These are phyloP conservation scores for Aix galericulata DNA, from an alignment of 2,113 vertebrate genomes.

Conservation along the genomic window DNA sequence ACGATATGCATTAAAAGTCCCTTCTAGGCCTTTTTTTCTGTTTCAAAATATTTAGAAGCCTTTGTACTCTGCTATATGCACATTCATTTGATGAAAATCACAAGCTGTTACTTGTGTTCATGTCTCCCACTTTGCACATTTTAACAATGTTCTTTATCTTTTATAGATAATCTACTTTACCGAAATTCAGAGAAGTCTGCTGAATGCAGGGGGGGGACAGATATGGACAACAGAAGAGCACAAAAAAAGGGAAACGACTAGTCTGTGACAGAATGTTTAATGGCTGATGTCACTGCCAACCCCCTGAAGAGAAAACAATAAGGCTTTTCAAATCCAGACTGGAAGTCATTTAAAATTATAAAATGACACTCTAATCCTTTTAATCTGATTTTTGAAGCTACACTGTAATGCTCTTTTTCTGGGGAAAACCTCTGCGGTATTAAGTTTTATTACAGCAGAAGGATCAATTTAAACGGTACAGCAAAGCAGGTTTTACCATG, in stretches of 20 bases:
- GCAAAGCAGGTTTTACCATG: background rate
- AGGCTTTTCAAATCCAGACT: conserved; percentile 21
- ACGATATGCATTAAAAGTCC: background rate
- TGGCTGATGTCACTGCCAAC: background rate
- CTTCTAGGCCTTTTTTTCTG: background rate
- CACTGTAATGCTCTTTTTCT: background rate
- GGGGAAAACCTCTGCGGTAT: background rate
- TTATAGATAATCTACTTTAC: background rate
- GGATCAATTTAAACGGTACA: background rate
- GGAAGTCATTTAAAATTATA: conserved; percentile 51
- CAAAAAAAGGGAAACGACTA: background rate
- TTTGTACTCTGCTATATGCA: background rate
- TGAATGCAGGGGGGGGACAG: background rate
- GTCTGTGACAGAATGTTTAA: background rate
- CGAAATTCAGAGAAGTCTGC: background rate
- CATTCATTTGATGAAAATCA: background rate
- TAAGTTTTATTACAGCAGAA: conserved; percentile 51
- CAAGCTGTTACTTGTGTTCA: background rate
- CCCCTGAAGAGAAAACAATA: background rate
- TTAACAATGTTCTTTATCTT: background rate
- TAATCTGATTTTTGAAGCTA: conserved; percentile 54
- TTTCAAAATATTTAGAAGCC: background rate
- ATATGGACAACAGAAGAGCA: background rate
- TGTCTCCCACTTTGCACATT: background rate
- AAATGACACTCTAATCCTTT: conserved; percentile 48